These are phyloP conservation scores for Heterochromis multidens DNA, from an alignment of 2,113 vertebrate species.

Conservation along the genomic window DNA sequence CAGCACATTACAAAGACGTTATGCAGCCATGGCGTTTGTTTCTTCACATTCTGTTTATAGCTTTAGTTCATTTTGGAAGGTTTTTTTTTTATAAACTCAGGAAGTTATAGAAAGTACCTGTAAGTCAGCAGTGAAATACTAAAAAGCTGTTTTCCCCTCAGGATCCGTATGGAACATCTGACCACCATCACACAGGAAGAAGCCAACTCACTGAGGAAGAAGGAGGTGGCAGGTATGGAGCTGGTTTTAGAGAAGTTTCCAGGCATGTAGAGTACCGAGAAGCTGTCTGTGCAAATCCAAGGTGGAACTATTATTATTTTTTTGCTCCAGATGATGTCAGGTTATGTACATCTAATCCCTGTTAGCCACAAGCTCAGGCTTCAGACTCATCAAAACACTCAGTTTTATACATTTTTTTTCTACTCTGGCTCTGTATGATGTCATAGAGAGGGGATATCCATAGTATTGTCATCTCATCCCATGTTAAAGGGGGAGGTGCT, in stretches of 20 bases:
- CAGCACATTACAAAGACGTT: not conserved
- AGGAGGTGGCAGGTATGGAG: conserved; percentile 85
- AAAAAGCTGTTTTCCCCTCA: conserved; percentile 42
- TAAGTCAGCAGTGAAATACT: not conserved
- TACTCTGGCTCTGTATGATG: not conserved
- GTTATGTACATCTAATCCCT: too few relatives aligned
- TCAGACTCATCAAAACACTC: too few relatives aligned
- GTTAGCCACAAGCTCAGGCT: not conserved
- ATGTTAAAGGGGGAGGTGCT: not conserved
- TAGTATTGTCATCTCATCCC: not conserved
- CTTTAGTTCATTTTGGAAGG: not conserved
- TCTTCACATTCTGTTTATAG: not conserved
- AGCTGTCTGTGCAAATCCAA: too few relatives aligned
- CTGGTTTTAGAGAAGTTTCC: not conserved
- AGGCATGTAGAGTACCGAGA: not conserved
- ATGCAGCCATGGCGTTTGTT: not conserved
- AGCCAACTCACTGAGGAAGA: conserved; percentile 81
- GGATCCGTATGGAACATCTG: conserved; percentile 91
- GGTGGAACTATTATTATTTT: not conserved
- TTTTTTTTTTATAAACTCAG: not conserved
- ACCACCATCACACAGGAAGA: conserved; percentile 95
- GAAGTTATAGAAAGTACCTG: not conserved
- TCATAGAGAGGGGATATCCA: not conserved
- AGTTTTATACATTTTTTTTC: not conserved
- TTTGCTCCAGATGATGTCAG: not conserved